These are phyloP conservation scores for Pantala flavescens DNA, from an alignment of 1,140 invertebrate genomes.

Conservation along the genomic window DNA sequence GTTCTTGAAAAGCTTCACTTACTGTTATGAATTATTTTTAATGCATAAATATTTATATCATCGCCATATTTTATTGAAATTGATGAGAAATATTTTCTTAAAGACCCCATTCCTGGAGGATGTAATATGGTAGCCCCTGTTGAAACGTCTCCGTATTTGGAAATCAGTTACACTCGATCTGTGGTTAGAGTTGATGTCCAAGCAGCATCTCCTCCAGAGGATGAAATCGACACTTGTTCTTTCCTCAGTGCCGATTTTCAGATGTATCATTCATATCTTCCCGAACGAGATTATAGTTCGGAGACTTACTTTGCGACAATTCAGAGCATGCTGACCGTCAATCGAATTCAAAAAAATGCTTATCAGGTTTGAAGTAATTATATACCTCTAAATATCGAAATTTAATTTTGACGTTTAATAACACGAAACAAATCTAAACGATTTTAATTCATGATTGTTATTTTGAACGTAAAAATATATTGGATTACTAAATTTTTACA, in stretches of 20 bases:
- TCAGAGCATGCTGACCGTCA: slow-evolving; percentile 47
- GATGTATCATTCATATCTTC: slow-evolving; percentile 52
- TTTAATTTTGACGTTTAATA: no score
- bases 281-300: slow-evolving; percentile 42
- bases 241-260: slow-evolving; percentile 34
- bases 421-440: no score
- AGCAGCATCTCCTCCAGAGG: slow-evolving; percentile 33
- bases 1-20: not conserved
- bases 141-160: slow-evolving; percentile 53
- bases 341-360: slow-evolving; percentile 43
- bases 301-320: slow-evolving; percentile 52
- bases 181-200: slow-evolving; percentile 48
- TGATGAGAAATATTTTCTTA: not conserved
- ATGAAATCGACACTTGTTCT: slow-evolving; percentile 30
- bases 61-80: no score
- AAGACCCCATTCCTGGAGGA: slow-evolving; percentile 65
- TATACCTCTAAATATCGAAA: no score
- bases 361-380: slow-evolving; percentile 38
- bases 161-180: slow-evolving; percentile 36
- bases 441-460: no score
- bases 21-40: no score
- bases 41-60: no score
- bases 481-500: no score
- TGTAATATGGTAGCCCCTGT: slow-evolving; percentile 60
- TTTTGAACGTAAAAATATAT: no score